Conservation (phyloP, 2,113 vertebrate species). For the Echinops telfairi region DNA sequence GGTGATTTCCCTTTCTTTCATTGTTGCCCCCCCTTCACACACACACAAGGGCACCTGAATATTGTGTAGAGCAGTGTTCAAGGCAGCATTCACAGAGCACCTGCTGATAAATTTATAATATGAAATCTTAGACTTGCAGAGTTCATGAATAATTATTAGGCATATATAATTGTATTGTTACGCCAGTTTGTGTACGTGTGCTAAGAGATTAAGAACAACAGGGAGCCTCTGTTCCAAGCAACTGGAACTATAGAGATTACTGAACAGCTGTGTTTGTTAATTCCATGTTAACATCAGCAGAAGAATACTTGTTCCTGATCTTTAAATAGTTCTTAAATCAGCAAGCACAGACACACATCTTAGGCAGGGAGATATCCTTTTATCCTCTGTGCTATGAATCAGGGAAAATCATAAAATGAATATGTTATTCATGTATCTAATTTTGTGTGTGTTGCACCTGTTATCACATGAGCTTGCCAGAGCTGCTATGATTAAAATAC, state of each 20-base stretch:
- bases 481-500: neutral
- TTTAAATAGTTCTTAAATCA: slow-evolving; percentile 34
- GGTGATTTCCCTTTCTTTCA: slow-evolving; percentile 67
- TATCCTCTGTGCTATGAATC: neutral
- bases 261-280: slow-evolving; percentile 59
- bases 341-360: slow-evolving; percentile 21
- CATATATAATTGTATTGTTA: slow-evolving; percentile 67
- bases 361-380: neutral
- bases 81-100: slow-evolving; percentile 75
- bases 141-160: slow-evolving; percentile 64
- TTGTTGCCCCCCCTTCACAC: slow-evolving; percentile 47
- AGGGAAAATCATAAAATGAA: neutral
- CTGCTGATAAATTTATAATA: slow-evolving; percentile 81
- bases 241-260: slow-evolving; percentile 17
- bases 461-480: neutral
- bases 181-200: neutral
- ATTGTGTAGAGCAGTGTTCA: slow-evolving; percentile 65
- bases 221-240: neutral
- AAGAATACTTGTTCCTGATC: neutral
- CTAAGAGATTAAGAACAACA: slow-evolving; percentile 1
- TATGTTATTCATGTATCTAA: neutral
- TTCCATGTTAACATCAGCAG: slow-evolving; percentile 19
- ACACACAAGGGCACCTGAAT: slow-evolving; percentile 65
- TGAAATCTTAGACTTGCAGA: slow-evolving; percentile 63
- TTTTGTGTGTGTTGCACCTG: neutral